A percentile compares a stretch with the other conserved stretches of the same genome.
Conservation (phyloP, 2,888 invertebrate species). For the Brenthis ino region DNA sequence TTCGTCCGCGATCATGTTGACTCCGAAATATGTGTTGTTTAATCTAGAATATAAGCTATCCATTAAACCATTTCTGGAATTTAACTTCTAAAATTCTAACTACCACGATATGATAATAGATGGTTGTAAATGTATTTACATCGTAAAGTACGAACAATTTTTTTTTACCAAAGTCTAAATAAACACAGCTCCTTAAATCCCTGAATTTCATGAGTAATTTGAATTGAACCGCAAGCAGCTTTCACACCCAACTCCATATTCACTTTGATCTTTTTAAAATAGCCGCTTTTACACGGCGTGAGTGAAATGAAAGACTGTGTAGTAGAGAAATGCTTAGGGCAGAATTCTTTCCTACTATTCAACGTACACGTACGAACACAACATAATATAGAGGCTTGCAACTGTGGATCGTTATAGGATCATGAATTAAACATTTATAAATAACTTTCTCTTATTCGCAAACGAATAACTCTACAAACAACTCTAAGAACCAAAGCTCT, state of each 20-base stretch:
- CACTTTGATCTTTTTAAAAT: slow-evolving; percentile 39
- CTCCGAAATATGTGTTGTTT: not conserved
- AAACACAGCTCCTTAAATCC: slow-evolving; percentile 4
- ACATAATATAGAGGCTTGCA: not conserved
- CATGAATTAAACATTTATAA: not conserved
- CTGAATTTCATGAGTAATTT: slow-evolving; percentile 23
- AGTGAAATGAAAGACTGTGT: slow-evolving; percentile 29
- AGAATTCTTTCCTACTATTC: slow-evolving; percentile 20
- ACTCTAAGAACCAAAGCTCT: too few relatives aligned
- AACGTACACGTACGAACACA: slow-evolving; percentile 1
- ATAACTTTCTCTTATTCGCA: too few relatives aligned
- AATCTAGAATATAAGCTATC: not conserved
- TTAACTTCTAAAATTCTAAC: too few relatives aligned
- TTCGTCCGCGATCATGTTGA: too few relatives aligned
- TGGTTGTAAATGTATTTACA: not conserved
- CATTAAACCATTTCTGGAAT: not conserved
- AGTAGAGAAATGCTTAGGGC: slow-evolving; percentile 28
- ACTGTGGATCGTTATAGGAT: not conserved
- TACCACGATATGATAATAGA: too few relatives aligned
- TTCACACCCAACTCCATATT: slow-evolving; percentile 25
- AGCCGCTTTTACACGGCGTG: slow-evolving; percentile 38
- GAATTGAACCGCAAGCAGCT: slow-evolving; percentile 39
- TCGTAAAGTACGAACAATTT: not conserved
- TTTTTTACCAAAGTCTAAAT: not conserved
- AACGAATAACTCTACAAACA: too few relatives aligned